Evolutionary conservation across 2,888 invertebrate genomes (phyloP), one percentile per base, ranked within the genome.

Genomic region (Drosophila conformis): DNA sequence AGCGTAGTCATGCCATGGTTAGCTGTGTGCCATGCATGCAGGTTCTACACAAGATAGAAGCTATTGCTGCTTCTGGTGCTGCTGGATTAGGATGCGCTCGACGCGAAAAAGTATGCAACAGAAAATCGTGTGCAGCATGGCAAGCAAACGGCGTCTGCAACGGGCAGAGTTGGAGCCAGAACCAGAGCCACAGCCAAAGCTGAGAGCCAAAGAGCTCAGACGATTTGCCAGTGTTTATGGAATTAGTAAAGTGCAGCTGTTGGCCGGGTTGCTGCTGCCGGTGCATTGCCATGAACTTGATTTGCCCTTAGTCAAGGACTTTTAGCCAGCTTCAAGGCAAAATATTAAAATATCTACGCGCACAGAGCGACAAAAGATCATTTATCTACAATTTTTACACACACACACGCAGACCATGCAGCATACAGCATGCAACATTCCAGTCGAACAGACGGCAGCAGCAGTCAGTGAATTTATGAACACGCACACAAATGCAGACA

Each of bases 271-370:
- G 65, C 27, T 36, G 57, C 7, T 58, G 61, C 46, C 25, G 49
- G 53, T 53, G 68, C 69, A 62, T 80, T 78, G 76, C 90, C 80
- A 78, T 90, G 91, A 90, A 90, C 91, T 92, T 91, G 91, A 91
- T 91, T 91, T 92, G 92, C 91, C 92, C 92, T 92, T 83, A 88
- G 82, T 84, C 91, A 92, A 92, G 92, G 92, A 92, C 92, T 91
- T 91, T 86, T 82, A 86, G 76, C 78, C 75, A 40, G 46, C 46
- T 46, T 84, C 78, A 89, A 89, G 78, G 79, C 85, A 85, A 85
- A 88, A 85, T 85, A 85, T 85, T 80, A 85, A 85, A 85, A 85
- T 89, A 85, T 87, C 86, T 87, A 73, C 83, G 87, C 85, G 83
- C 78, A 63, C 57, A 72, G 49, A 72, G 85, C 83, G 49, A 79